phyloP scores from a whole-genome alignment of 2,797 vertebrate genomes.

The Pseudochaenichthys georgianus region DNA sequence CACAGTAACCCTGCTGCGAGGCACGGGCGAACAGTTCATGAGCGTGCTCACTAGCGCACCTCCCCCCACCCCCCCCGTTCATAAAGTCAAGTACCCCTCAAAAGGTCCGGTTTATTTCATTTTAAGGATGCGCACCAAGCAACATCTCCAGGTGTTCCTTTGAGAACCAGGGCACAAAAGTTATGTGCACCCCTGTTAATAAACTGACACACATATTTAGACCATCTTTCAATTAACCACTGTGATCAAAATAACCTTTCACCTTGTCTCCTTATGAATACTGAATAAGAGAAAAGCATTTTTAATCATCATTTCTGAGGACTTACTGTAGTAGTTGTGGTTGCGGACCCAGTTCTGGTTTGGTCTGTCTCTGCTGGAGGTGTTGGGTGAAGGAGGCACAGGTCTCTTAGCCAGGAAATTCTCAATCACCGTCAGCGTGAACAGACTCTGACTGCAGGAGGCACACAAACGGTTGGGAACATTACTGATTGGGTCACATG shows the following conservation, averaged over 20 bases:
- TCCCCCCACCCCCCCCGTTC: no score
- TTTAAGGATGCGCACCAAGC: no score
- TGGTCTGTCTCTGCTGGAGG: slow-evolving; percentile 66
- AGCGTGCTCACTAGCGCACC: no score
- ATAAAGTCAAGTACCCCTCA: no score
- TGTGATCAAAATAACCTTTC: not conserved
- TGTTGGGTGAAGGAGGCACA: slow-evolving; percentile 83
- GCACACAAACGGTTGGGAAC: not conserved
- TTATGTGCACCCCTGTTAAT: no score
- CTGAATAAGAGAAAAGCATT: no score
- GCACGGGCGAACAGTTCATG: no score
- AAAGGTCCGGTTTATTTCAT: no score
- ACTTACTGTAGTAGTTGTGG: slow-evolving; percentile 95
- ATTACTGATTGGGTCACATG: slow-evolving; percentile 4
- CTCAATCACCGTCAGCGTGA: slow-evolving; percentile 95
- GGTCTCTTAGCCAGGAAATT: slow-evolving; percentile 93
- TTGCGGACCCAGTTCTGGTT: slow-evolving; percentile 92
- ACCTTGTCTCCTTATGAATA: not conserved
- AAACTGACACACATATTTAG: not conserved
- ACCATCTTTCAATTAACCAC: not conserved
- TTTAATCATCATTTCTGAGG: no score
- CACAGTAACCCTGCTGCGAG: no score
- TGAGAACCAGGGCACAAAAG: no score
- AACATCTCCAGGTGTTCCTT: no score
- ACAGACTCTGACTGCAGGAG: slow-evolving; percentile 93